Percentiles rank a stretch among this genome's conserved stretches.
These are phyloP conservation scores for Agrochola circellaris DNA, from an alignment of 2,888 invertebrate species.

Conservation along the genomic window DNA sequence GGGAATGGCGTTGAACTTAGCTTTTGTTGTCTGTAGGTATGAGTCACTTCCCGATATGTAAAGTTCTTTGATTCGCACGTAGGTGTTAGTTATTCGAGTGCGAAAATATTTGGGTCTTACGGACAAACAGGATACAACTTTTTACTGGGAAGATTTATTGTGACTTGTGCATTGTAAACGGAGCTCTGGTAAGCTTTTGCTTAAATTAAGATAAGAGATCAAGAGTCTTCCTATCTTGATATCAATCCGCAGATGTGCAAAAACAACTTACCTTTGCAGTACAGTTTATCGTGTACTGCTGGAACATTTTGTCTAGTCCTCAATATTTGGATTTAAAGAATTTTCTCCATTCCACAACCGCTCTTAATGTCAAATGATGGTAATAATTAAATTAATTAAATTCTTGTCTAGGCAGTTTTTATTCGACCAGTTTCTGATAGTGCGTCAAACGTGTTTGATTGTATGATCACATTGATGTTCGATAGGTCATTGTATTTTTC, in stretches of 20 bases:
- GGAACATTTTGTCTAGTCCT: not conserved
- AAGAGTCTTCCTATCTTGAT: not conserved
- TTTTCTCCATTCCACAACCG: not conserved
- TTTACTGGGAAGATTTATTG: conserved; percentile 12
- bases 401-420: conserved; percentile 1
- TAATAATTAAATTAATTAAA: not conserved
- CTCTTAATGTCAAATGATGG: not conserved
- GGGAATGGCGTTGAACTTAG: conserved; percentile 64
- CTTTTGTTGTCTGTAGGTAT: conserved; percentile 54
- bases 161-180: not conserved
- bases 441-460: not conserved
- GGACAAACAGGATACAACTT: conserved; percentile 27
- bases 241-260: not conserved
- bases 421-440: not conserved
- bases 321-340: not conserved
- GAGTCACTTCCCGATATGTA: conserved; percentile 58
- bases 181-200: not conserved
- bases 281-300: not conserved
- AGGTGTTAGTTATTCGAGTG: conserved; percentile 43
- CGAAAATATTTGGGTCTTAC: conserved; percentile 31
- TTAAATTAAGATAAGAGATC: conserved; percentile 7
- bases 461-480: conserved; percentile 15
- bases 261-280: not conserved
- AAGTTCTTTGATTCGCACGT: conserved; percentile 53
- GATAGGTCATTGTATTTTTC: conserved; percentile 29